Conservation (phyloP, 2,797 vertebrate genomes). For the Syndactyla subalaris region DNA sequence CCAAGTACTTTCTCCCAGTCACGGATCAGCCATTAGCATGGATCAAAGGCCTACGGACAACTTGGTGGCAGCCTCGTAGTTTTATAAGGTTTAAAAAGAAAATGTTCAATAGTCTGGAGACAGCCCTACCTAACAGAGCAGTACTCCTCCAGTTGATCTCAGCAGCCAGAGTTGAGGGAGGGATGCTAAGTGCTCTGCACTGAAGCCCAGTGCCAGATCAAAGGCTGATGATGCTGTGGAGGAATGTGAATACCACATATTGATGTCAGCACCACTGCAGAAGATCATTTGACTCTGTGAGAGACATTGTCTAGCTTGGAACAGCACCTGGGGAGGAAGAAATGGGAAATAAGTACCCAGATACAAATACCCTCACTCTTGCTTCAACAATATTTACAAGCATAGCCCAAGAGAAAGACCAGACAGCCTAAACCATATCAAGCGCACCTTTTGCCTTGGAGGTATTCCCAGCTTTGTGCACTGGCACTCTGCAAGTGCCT, state of each 20-base stretch:
- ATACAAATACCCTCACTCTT: neutral
- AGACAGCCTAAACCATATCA: neutral
- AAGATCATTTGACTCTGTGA: neutral
- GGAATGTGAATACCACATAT: rapidly evolving
- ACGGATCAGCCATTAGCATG: rapidly evolving
- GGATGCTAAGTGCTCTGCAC: neutral
- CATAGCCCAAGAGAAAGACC: neutral
- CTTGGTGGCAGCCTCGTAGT: neutral
- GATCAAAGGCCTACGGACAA: neutral
- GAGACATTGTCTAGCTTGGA: neutral
- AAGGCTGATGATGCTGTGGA: neutral
- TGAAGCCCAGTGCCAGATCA: neutral
- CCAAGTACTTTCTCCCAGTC: neutral
- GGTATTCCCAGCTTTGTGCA: neutral
- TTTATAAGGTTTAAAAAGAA: neutral
- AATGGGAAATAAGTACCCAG: neutral
- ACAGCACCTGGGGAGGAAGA: neutral
- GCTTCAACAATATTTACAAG: neutral
- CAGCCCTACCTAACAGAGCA: neutral
- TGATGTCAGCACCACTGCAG: neutral
- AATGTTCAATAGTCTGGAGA: neutral
- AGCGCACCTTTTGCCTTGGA: neutral
- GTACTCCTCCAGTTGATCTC: neutral
- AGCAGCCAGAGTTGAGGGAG: neutral
- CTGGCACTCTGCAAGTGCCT: neutral